Evolutionary conservation across 2,888 invertebrate genomes (phyloP).

Genomic region (Apoderus coryli): DNA sequence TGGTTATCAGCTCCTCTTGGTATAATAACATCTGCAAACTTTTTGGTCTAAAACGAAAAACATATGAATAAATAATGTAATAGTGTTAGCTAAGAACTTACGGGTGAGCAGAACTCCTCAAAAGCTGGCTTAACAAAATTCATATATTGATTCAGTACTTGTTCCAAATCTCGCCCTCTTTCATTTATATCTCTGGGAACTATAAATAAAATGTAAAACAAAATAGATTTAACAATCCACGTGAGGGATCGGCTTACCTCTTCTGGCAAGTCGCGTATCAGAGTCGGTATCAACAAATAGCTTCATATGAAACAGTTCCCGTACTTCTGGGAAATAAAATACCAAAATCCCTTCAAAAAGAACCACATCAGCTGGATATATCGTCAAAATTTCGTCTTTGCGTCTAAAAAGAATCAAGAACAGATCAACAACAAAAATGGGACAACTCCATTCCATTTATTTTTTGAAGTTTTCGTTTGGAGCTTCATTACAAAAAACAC

Average conservation of each 20-base stretch:
- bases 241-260: conserved; percentile 49
- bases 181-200: conserved; percentile 94
- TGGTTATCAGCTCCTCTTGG: conserved; percentile 96
- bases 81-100: conserved; percentile 36
- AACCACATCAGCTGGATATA: conserved; percentile 94
- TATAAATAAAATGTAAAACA: conserved; percentile 26
- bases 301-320: conserved; percentile 97
- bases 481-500: too few relatives aligned
- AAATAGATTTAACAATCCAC: conserved; percentile 6
- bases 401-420: conserved; percentile 34
- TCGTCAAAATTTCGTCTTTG: conserved; percentile 54
- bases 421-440: too few relatives aligned
- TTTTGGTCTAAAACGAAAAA: conserved; percentile 71
- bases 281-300: conserved; percentile 98
- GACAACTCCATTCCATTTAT: too few relatives aligned
- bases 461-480: too few relatives aligned
- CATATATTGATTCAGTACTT: conserved; percentile 93
- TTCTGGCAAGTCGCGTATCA: conserved; percentile 86
- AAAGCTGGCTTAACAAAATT: conserved; percentile 99
- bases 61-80: background rate
- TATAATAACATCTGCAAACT: conserved; percentile 98
- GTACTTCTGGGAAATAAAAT: conserved; percentile 90
- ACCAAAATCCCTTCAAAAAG: conserved; percentile 95
- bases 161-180: conserved; percentile 83
- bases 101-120: conserved; percentile 96